A percentile compares a stretch with the other conserved stretches of the same genome.
Conservation (phyloP, 1,140 invertebrate species). For the Papilio dardanus region DNA sequence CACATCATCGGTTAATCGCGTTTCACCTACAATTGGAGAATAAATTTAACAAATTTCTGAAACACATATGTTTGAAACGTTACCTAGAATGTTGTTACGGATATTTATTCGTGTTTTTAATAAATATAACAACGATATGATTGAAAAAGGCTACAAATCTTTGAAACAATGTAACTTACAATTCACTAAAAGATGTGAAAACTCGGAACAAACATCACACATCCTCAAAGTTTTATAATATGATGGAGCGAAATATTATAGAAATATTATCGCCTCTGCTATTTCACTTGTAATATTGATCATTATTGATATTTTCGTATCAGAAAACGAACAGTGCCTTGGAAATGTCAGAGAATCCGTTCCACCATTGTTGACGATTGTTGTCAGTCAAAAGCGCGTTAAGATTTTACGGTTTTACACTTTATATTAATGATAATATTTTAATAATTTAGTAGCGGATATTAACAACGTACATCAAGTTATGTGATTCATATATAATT, state of each 20-base stretch:
- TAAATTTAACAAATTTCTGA: constrained; percentile 27
- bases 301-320: constrained; percentile 81
- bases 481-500: not conserved
- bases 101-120: constrained; percentile 37
- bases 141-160: constrained; percentile 62
- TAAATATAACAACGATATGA: constrained; percentile 48
- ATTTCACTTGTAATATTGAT: constrained; percentile 70
- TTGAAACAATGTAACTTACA: constrained; percentile 86
- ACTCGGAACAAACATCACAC: constrained; percentile 92
- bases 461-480: not conserved
- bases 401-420: constrained; percentile 45
- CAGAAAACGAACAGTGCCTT: constrained; percentile 77
- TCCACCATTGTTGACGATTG: constrained; percentile 81
- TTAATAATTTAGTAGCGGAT: not conserved
- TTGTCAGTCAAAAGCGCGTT: constrained; percentile 80
- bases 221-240: constrained; percentile 82
- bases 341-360: constrained; percentile 76
- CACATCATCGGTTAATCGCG: constrained; percentile 84
- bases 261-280: constrained; percentile 71
- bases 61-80: not conserved
- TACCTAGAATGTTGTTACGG: not conserved
- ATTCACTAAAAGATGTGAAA: constrained; percentile 89
- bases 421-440: not conserved
- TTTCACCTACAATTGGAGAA: constrained; percentile 81
- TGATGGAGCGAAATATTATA: constrained; percentile 74